Evolutionary conservation across 1,140 invertebrate species (phyloP).

Genomic region (Heterodera schachtii): DNA sequence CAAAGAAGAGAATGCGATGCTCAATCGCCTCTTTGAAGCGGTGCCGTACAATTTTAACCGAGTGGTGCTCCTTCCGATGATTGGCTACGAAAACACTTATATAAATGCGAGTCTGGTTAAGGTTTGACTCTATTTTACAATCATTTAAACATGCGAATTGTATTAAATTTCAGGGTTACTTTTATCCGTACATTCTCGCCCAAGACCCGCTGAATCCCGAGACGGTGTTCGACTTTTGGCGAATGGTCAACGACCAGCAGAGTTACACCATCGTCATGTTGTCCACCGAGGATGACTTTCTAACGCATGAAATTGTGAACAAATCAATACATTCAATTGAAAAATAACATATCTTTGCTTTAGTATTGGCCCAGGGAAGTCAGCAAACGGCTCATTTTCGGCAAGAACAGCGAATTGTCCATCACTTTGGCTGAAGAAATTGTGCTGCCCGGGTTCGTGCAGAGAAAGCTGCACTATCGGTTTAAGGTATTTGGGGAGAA

Average conservation of each 20-base stretch:
- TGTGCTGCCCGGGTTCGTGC: conserved; percentile 34
- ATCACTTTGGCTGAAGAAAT: conserved; percentile 42
- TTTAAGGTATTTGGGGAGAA: conserved; percentile 43
- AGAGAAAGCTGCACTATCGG: conserved; percentile 50
- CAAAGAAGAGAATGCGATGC: conserved; percentile 57
- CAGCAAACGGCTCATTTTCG: conserved; percentile 36
- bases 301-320: conserved; percentile 52
- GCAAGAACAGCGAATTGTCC: conserved; percentile 53
- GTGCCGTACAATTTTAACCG: conserved; percentile 61
- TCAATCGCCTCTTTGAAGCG: conserved; percentile 56
- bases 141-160: background rate
- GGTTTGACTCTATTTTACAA: conserved; percentile 25
- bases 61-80: conserved; percentile 53
- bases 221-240: conserved; percentile 84
- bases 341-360: conserved; percentile 24
- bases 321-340: background rate
- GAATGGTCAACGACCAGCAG: conserved; percentile 91
- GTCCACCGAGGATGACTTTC: conserved; percentile 84
- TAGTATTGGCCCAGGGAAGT: conserved; percentile 58
- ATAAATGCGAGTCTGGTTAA: conserved; percentile 60
- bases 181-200: conserved; percentile 62
- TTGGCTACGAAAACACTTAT: conserved; percentile 58
- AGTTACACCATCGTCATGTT: conserved; percentile 93
- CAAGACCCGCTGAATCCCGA: conserved; percentile 82
- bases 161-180: conserved; percentile 55